Base-by-base conservation (phyloP, 1,140 invertebrate species). In the Arctopsyche grandis region DNA sequence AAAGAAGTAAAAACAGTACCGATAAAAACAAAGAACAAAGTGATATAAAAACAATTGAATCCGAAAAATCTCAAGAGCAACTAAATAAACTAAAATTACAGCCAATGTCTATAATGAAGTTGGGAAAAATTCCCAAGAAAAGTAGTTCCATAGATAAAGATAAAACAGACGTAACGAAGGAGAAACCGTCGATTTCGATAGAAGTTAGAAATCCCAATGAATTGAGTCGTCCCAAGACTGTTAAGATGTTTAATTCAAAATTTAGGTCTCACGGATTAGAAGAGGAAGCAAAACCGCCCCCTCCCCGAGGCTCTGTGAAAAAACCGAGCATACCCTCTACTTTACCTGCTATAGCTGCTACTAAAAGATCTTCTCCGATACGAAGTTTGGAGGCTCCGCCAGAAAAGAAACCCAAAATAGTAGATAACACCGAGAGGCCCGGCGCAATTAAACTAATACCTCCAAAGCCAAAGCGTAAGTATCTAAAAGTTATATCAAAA, bases 401-500 rank as follows among this genome's bases (percentile, higher is more conserved):
- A 58, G 95, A 96, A 83, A 97, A 97, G 87, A 95, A 94, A 85
- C 84, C 91, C 12, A 94, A 93, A 86, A 88, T 80, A 85, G 85
- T 88, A 84, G 90, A 85, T 77, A 87, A 81, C 79, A 88, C 91
- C 52, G 94, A 95, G 83, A 92, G 94, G 84, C 93, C 93, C 58
- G 94, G 93, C 79, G 89, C 92, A 76, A 95, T 95, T 80, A 97
- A 96, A 89, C 86, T 96, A 58, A 96, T 96, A 84, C 92, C 95
- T 80, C 90, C 94, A 79, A 96, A 96, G 90, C 93, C 93, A 79
- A 96, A 95, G 91, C 93, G 96, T 97, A 93, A 95, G 95, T 94
- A 89, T 90, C 81, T 75, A 84, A 82, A 78, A 75, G 75, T 83
- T 82, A 69, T 56, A 81, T 69, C 75, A 5, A 70, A 80, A 56